These are phyloP conservation scores for Chirona hameri DNA, from an alignment of 2,888 invertebrate species.

Conservation along the genomic window DNA sequence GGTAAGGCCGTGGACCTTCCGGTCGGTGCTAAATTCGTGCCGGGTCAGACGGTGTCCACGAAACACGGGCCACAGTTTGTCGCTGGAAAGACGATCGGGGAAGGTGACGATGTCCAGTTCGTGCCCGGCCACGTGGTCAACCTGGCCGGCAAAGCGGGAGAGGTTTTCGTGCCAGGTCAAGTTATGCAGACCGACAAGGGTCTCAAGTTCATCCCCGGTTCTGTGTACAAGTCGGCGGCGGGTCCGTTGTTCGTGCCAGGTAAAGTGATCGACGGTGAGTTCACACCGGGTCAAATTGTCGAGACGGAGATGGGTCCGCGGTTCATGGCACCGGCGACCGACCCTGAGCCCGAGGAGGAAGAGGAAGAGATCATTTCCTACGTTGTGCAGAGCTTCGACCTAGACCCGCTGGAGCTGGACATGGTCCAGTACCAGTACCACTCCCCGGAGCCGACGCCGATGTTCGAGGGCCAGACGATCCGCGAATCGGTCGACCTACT, in stretches of 20 bases:
- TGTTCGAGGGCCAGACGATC: neutral
- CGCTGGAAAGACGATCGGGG: conserved; percentile 37
- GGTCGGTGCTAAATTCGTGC: conserved; percentile 46
- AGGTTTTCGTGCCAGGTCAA: conserved; percentile 65
- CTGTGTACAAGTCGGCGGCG: conserved; percentile 63
- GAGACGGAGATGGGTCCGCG: conserved; percentile 54
- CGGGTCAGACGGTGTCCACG: conserved; percentile 40
- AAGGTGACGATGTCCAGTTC: conserved; percentile 33
- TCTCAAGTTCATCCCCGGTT: conserved; percentile 70
- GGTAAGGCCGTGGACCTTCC: conserved; percentile 63
- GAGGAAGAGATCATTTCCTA: neutral
- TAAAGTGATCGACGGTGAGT: conserved; percentile 66
- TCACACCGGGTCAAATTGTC: conserved; percentile 55
- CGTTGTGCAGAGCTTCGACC: conserved; percentile 2
- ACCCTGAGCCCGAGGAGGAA: neutral
- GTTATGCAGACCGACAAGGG: conserved; percentile 64
- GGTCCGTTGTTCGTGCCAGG: conserved; percentile 70
- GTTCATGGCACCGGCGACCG: neutral
- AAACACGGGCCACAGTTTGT: conserved; percentile 37
- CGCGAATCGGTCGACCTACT: neutral
- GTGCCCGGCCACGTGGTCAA: conserved; percentile 41
- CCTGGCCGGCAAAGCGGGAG: conserved; percentile 45
- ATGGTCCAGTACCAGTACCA: neutral
- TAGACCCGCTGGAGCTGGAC: neutral
- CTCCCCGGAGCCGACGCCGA: neutral